A percentile compares a stretch with the other conserved stretches of the same genome.
These are phyloP conservation scores for Python bivittatus DNA, from an alignment of 2,113 vertebrate species.

Conservation along the genomic window DNA sequence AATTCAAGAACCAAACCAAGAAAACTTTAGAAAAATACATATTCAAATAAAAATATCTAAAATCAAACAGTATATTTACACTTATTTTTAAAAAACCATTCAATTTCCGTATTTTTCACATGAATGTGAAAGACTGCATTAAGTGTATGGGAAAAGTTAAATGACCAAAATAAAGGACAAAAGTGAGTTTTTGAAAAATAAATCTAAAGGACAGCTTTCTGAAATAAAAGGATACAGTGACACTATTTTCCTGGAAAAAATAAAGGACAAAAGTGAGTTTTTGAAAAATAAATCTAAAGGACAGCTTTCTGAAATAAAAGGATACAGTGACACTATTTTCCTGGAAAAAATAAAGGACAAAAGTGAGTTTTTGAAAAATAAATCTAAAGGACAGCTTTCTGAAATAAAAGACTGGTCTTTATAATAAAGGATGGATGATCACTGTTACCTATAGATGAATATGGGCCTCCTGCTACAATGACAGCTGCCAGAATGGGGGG, in stretches of 20 bases:
- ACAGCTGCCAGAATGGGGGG: background rate
- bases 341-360: background rate
- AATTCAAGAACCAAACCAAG: background rate
- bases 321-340: too few relatives aligned
- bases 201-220: too few relatives aligned
- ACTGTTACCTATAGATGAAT: background rate
- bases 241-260: too few relatives aligned
- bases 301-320: too few relatives aligned
- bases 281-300: too few relatives aligned
- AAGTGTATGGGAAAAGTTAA: background rate
- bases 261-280: too few relatives aligned
- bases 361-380: background rate
- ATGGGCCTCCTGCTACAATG: background rate
- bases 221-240: too few relatives aligned
- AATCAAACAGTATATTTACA: fast-evolving
- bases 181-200: too few relatives aligned
- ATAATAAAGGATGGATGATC: background rate
- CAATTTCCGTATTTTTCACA: background rate
- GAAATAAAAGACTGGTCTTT: background rate
- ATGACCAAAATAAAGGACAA: too few relatives aligned
- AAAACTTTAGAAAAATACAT: background rate
- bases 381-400: background rate
- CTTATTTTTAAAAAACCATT: background rate
- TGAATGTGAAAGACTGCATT: background rate
- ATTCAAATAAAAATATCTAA: background rate